Evolutionary conservation across 2,888 invertebrate genomes (phyloP), one percentile per base, ranked within the genome.

Genomic region (Drosophila ochracea): DNA sequence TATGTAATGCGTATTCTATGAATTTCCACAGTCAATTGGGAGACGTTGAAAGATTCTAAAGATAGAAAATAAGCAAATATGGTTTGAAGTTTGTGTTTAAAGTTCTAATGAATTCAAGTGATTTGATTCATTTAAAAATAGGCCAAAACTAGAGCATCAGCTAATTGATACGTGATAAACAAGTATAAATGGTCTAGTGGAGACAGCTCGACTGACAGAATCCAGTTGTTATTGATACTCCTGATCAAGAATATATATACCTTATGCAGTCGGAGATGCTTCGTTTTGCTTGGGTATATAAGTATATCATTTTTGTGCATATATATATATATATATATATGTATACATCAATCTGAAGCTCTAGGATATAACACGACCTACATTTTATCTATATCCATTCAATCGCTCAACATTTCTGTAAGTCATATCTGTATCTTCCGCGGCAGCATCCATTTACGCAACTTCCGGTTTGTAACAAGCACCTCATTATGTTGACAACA

Each of bases 381-480:
- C 1, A 16, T 16, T 16, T 5, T 25, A 47, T 47, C 25, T 16
- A 7, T 16, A 25, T 47, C 16, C 47, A 47, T 25, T 25, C 16
- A 47, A 47, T 16, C 25, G 25, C 16, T 47, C 9, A 25, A 25
- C 2, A 47, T 47, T 16, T 47, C 2, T 25, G 16, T 2, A 9
- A 25, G 9, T 9, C 47, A 47, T 25, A 10, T n/a, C 13, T 55
- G 13, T 39, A 13, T 41, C 16, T 39, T 30, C 5, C 19, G 49
- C 9, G 54, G 49, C 9, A 43, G 11, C 19, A 30, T 37, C 31
- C 10, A 30, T 25, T 19, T 16, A 50, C 9, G 31, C 65, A 55
- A 57, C 35, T 55, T 39, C 6, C 31, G 21, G 47, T 37, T 53
- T 2, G 43, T 35, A 74, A 69, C 59, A 63, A 77, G 49, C n/a